A percentile compares a stretch with the other conserved stretches of the same genome.
phyloP scores from a whole-genome alignment of 1,140 invertebrate genomes.

The Heliconius hermathena region DNA sequence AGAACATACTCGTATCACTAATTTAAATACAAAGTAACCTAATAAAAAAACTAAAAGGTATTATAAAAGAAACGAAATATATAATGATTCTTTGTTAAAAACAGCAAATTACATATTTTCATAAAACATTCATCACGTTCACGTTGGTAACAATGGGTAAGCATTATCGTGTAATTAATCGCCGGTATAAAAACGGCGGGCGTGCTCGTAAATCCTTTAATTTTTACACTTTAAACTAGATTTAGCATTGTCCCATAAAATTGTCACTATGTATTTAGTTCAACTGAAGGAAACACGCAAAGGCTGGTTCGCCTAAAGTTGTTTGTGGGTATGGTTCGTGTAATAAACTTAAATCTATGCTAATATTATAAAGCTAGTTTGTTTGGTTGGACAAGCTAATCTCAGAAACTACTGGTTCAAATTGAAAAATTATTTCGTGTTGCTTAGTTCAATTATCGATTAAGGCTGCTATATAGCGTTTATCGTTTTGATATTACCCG shows the following conservation, averaged over 20 bases:
- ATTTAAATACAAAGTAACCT: not conserved
- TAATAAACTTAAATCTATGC: conserved; percentile 5
- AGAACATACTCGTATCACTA: not conserved
- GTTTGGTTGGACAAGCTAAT: too few species aligned
- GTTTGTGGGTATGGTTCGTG: conserved; percentile 8
- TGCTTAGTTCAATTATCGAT: too few species aligned
- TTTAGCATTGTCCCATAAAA: conserved; percentile 38
- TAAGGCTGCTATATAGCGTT: too few species aligned
- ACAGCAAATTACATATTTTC: conserved; percentile 3
- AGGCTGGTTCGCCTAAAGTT: not conserved
- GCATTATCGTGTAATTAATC: conserved; percentile 49
- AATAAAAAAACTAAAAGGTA: not conserved
- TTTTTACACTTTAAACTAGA: conserved; percentile 46
- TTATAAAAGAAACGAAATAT: not conserved
- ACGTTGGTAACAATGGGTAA: conserved; percentile 32
- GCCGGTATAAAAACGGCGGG: conserved; percentile 32
- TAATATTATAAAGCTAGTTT: too few species aligned
- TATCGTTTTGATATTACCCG: too few species aligned
- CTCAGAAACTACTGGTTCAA: too few species aligned
- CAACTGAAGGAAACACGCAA: conserved; percentile 29
- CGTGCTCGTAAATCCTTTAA: conserved; percentile 42
- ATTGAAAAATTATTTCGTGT: too few species aligned
- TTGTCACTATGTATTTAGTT: conserved; percentile 45
- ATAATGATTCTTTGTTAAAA: not conserved
- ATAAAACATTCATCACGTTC: conserved; percentile 27